These are phyloP conservation scores for Caenorhabditis brenneri DNA, from an alignment of 1,140 invertebrate genomes.

Conservation along the genomic window DNA sequence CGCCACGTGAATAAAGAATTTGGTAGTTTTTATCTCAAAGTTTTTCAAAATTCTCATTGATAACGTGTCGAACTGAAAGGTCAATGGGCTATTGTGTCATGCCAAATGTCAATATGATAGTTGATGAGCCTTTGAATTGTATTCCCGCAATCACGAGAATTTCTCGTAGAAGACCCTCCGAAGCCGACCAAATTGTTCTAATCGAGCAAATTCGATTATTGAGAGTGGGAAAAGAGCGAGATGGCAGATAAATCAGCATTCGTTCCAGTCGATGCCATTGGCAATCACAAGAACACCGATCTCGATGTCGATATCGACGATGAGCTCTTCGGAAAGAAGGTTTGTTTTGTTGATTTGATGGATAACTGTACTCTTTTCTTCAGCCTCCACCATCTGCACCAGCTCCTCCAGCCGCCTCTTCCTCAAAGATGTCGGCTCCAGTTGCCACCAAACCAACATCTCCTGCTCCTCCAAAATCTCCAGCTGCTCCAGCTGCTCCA, in stretches of 20 bases:
- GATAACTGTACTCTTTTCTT: too few relatives aligned
- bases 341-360: too few relatives aligned
- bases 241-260: slow-evolving; percentile 48
- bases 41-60: too few relatives aligned
- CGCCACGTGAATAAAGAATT: too few relatives aligned
- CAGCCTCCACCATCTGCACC: neutral
- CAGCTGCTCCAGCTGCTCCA: slow-evolving; percentile 1
- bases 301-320: slow-evolving; percentile 42
- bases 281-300: slow-evolving; percentile 22
- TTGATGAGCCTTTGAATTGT: neutral
- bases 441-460: neutral
- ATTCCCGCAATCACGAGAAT: neutral
- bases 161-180: too few relatives aligned
- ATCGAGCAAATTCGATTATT: too few relatives aligned
- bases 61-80: too few relatives aligned
- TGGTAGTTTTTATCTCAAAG: too few relatives aligned
- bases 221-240: neutral
- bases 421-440: neutral
- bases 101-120: neutral
- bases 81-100: too few relatives aligned
- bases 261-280: slow-evolving; percentile 45
- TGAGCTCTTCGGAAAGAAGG: slow-evolving; percentile 34
- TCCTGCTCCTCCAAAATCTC: neutral
- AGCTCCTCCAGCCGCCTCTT: neutral
- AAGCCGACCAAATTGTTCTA: too few relatives aligned